These are phyloP conservation scores for Lithophane leautieri DNA, from an alignment of 2,888 invertebrate species.

Conservation along the genomic window DNA sequence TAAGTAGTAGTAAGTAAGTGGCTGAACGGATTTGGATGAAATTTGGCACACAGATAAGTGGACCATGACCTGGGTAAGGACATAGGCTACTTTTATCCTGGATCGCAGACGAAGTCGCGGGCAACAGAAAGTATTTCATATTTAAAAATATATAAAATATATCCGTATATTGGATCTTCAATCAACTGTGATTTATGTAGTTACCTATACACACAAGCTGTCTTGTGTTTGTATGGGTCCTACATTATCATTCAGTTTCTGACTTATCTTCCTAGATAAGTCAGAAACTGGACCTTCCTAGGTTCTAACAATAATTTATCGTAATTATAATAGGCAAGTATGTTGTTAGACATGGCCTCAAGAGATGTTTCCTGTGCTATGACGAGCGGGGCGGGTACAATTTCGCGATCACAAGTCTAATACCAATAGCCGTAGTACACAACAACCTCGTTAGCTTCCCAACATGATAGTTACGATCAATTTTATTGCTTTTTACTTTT, in stretches of 20 bases:
- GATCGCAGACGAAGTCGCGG: too few species aligned
- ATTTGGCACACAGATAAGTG: too few species aligned
- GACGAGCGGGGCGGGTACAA: constrained; percentile 64
- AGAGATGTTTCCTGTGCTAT: constrained; percentile 52
- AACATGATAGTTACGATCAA: constrained; percentile 82
- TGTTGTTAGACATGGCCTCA: constrained; percentile 50
- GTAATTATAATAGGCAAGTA: constrained; percentile 64
- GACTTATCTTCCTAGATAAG: too few species aligned
- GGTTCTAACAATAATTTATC: constrained; percentile 45
- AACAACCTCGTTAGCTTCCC: constrained; percentile 83
- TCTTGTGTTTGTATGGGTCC: background rate
- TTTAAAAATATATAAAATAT: background rate
- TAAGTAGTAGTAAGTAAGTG: too few species aligned
- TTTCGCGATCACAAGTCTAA: constrained; percentile 71
- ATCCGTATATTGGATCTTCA: background rate
- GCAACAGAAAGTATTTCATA: background rate
- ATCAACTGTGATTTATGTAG: background rate
- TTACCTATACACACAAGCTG: background rate
- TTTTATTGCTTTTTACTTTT: constrained; percentile 81
- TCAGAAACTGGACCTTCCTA: too few species aligned
- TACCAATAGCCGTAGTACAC: constrained; percentile 74
- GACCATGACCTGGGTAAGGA: too few species aligned
- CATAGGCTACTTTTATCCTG: too few species aligned
- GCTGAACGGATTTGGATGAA: too few species aligned
- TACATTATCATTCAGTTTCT: background rate